These are phyloP conservation scores for Euwallacea fornicatus DNA, from an alignment of 1,140 invertebrate species.

Conservation along the genomic window DNA sequence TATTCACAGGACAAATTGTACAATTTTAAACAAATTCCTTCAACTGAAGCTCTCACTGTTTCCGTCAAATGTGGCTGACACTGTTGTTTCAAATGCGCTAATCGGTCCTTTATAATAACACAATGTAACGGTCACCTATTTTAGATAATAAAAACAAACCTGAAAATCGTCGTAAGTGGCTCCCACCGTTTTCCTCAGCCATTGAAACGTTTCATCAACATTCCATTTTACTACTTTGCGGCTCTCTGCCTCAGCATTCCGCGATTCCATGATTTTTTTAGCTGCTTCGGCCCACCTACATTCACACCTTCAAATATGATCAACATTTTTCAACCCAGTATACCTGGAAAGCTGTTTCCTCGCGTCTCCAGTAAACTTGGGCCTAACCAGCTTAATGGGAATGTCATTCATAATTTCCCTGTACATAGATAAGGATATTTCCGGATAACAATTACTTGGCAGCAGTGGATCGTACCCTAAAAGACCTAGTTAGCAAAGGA, in stretches of 20 bases:
- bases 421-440: conserved; percentile 94
- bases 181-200: conserved; percentile 90
- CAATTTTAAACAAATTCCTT: conserved; percentile 94
- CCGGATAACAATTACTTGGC: conserved; percentile 87
- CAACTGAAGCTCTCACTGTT: conserved; percentile 81
- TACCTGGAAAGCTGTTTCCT: conserved; percentile 87
- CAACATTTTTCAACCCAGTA: background rate
- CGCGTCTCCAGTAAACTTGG: conserved; percentile 94
- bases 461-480: conserved; percentile 83
- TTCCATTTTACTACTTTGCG: conserved; percentile 98
- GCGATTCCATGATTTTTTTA: conserved; percentile 94
- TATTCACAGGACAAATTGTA: conserved; percentile 91
- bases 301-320: background rate
- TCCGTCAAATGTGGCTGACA: conserved; percentile 94
- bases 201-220: conserved; percentile 95
- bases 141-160: conserved; percentile 14
- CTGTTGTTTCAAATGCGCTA: conserved; percentile 76
- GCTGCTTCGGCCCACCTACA: conserved; percentile 78
- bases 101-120: conserved; percentile 58
- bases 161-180: conserved; percentile 96
- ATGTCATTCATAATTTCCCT: conserved; percentile 98
- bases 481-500: conserved; percentile 8
- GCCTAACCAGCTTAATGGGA: conserved; percentile 91
- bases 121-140: background rate
- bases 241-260: conserved; percentile 89